Evolutionary conservation across 2,888 invertebrate species (phyloP), one percentile per base, ranked within the genome.

Genomic region (Boloria euphrosyne): DNA sequence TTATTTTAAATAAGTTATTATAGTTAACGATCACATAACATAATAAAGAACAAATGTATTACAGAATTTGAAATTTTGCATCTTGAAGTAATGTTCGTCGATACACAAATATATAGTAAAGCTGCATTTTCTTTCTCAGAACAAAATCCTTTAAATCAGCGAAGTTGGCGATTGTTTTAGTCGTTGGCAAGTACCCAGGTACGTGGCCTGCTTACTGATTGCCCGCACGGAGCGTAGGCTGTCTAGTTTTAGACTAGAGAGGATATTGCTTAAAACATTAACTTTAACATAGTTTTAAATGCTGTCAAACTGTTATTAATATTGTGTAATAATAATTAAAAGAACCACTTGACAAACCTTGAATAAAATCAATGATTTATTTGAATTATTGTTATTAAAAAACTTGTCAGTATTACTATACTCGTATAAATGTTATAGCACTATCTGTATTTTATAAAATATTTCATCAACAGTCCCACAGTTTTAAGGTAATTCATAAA

Each of bases 131-230:
- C 49, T 59, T 47, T 59, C 31, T 7, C 49, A 14, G 31, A 18
- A 17, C 31, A 38, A 65, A 65, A 65, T 65, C 52, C 62, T 53
- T 58, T 58, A 67, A 67, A 67, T 66, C 66, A 67, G 62, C 63
- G 17, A 31, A 62, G 63, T 67, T 58, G 53, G 69, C 73, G 70
- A 75, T 75, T 75, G 74, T 75, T 76, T 73, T 70, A 68, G 57
- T 67, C 68, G 70, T 66, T 74, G 74, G 73, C 75, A 64, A 55
- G 65, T 67, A 53, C 68, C 72, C 73, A 68, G 70, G 69, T 67
- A 75, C 76, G 74, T 76, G 76, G 68, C 43, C 57, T 43, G 75
- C 62, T 58, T 74, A 46, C 71, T 27, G 68, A 75, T 69, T 60
- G 68, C 43, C 10, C 10, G 27, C 58, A 43, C 58, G 47, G 38